Conservation (phyloP, 2,888 invertebrate species). For the Trilocha varians region DNA sequence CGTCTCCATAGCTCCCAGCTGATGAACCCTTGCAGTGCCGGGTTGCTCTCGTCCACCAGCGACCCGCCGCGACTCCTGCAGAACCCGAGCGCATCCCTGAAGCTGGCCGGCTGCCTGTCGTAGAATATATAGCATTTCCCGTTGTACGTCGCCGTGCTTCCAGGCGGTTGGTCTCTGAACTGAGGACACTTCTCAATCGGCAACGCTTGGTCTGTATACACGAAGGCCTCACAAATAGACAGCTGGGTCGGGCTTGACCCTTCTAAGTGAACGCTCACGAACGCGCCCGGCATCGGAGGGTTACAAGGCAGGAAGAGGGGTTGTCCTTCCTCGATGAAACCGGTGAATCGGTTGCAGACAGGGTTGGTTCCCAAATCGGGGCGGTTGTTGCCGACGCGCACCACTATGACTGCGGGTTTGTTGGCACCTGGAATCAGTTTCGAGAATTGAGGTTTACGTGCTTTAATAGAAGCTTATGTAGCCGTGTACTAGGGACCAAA, state of each 20-base stretch:
- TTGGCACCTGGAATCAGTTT: conserved; percentile 65
- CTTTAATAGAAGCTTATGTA: no score
- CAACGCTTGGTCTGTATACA: conserved; percentile 91
- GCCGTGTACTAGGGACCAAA: no score
- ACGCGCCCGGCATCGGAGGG: conserved; percentile 95
- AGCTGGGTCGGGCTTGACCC: conserved; percentile 81
- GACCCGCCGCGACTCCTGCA: conserved; percentile 88
- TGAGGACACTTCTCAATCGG: conserved; percentile 94
- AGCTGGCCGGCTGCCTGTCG: conserved; percentile 86
- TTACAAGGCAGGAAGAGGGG: conserved; percentile 94
- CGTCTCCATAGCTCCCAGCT: conserved; percentile 95
- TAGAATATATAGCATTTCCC: conserved; percentile 97
- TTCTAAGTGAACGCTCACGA: conserved; percentile 93
- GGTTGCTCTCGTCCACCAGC: conserved; percentile 92
- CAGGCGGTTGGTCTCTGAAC: conserved; percentile 93
- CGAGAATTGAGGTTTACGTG: no score
- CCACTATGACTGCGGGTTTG: conserved; percentile 88
- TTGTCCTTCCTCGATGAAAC: conserved; percentile 89
- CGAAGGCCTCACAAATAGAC: conserved; percentile 94
- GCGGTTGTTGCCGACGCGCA: conserved; percentile 92
- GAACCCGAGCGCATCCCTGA: conserved; percentile 85
- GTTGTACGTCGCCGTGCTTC: conserved; percentile 93
- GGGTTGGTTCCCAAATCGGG: conserved; percentile 94
- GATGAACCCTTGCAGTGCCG: conserved; percentile 93
- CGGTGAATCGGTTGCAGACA: conserved; percentile 91